phyloP scores from a whole-genome alignment of 2,113 vertebrate genomes.

The Hirundichthys speculiger region DNA sequence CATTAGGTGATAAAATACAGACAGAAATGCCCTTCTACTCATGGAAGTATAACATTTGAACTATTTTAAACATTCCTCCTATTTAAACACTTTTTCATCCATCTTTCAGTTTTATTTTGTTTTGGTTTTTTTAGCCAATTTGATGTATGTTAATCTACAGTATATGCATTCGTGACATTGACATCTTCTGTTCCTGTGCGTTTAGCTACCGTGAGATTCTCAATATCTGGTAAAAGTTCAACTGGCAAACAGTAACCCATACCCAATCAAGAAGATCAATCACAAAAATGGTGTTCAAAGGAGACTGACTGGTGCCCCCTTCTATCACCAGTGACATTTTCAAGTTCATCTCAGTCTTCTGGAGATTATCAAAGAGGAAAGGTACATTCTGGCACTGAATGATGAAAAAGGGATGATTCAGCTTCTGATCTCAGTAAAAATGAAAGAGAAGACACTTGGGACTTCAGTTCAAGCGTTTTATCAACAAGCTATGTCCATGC shows the following conservation, averaged over 20 bases:
- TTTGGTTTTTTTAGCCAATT: neutral
- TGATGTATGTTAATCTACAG: conserved; percentile 2
- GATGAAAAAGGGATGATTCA: conserved; percentile 9
- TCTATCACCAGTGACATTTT: conserved; percentile 13
- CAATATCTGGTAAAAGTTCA: conserved; percentile 2
- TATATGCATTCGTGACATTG: conserved; percentile 4
- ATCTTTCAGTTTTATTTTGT: too few relatives aligned
- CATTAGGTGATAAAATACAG: too few relatives aligned
- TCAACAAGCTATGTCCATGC: neutral
- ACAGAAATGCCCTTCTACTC: too few relatives aligned
- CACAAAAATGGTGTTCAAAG: conserved; percentile 2
- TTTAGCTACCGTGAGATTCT: conserved; percentile 10
- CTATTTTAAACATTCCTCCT: too few relatives aligned
- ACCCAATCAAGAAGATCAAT: conserved; percentile 10
- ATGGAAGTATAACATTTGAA: too few relatives aligned
- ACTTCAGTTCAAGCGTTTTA: neutral
- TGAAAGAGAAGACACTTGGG: neutral
- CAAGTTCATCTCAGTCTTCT: conserved; percentile 1
- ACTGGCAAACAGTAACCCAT: neutral
- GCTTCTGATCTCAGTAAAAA: conserved; percentile 1
- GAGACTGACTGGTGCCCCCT: conserved; percentile 1
- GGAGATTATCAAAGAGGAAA: conserved; percentile 6
- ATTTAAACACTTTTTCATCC: too few relatives aligned
- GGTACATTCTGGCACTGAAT: neutral
- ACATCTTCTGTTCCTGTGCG: conserved; percentile 4